Evolutionary conservation across 2,888 invertebrate genomes (phyloP), one percentile per base, ranked within the genome.

Genomic region (Timandra comae): DNA sequence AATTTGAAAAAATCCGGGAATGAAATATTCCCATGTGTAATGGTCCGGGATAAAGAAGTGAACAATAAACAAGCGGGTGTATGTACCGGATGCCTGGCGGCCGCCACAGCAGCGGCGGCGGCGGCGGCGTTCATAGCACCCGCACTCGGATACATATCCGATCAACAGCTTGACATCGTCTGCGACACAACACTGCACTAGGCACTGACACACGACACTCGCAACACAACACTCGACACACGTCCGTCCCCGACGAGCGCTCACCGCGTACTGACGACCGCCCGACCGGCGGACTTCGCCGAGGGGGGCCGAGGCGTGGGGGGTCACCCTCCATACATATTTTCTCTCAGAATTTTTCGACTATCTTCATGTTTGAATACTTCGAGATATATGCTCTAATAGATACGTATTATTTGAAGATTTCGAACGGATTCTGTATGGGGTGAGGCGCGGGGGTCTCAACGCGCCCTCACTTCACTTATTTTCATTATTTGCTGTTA

Each of bases 121-220:
- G 92, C 93, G 81, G 93, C 93, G 80, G 93, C 93, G 87, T 93
- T 93, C 91, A 93, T 93, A 45, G 87, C 86, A 88, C 92, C 92
- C 87, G 92, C 91, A 88, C 91, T 92, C 52, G 93, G 93, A 90
- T 93, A 94, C 93, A 94, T 94, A 85, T 24, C 88, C 88, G 76
- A 86, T 86, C 78, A 87, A 78, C 78, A 79, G 75, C 77, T 70
- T 66, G 56, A 70, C 82, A 84, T 82, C 52, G 64, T 79, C 73
- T 65, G 45, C 62, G 75, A 24, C 78, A 73, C 69, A 49, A 67
- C 79, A 79, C 80, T 71, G 56, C 78, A 80, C 81, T 69, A 38
- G 62, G 63, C 58, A 56, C 74, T 74, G 70, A 78, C 81, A 73
- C 80, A 71, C 77, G 76, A 63, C 52, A 49, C 56, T 64, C 61